Conservation (phyloP, 2,113 vertebrate genomes). For the Ia io region DNA sequence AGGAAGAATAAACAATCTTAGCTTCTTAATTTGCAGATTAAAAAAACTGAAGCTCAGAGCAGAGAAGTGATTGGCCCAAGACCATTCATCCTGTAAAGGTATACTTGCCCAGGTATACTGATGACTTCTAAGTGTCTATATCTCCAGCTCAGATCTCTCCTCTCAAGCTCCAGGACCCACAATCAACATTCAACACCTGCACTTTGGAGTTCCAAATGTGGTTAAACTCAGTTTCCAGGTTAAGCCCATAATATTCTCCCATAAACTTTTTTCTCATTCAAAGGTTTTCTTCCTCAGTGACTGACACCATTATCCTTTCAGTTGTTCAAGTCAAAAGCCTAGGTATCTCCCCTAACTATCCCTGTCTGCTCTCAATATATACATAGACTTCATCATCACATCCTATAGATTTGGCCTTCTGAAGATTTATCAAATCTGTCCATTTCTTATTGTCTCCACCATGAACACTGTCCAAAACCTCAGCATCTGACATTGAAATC, state of each 20-base stretch:
- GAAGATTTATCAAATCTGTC: not conserved
- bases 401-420: not conserved
- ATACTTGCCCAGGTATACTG: not conserved
- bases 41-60: not conserved
- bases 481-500: not conserved
- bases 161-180: not conserved
- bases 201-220: not conserved
- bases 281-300: not conserved
- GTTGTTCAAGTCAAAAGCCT: not conserved
- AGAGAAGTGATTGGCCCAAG: not conserved
- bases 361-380: not conserved
- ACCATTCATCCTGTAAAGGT: not conserved
- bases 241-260: not conserved
- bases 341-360: not conserved
- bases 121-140: not conserved
- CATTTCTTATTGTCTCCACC: not conserved
- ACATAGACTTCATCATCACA: not conserved
- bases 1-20: not conserved
- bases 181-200: not conserved
- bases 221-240: not conserved
- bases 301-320: not conserved
- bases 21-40: not conserved
- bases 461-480: not conserved
- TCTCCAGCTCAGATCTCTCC: not conserved
- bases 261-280: not conserved